These are phyloP conservation scores for Chaetodon trifascialis DNA, from an alignment of 2,113 vertebrate genomes.

Conservation along the genomic window DNA sequence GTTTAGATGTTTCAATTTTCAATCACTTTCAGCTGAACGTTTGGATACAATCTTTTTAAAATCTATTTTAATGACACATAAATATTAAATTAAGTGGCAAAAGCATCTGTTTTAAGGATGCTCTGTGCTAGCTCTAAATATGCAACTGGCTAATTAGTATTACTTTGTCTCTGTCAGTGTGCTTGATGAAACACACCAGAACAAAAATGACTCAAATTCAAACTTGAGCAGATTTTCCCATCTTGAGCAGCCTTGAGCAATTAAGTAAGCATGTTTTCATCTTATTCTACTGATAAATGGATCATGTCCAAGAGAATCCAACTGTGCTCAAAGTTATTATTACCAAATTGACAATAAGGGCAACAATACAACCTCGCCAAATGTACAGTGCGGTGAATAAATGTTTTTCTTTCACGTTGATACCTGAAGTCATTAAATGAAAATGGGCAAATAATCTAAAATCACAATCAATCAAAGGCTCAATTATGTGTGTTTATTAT, in stretches of 20 bases:
- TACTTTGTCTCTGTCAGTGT: slow-evolving; percentile 29
- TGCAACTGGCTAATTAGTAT: slow-evolving; percentile 57
- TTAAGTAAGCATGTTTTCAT: slow-evolving; percentile 50
- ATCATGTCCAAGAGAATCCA: slow-evolving; percentile 21
- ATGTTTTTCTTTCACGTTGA: slow-evolving; percentile 20
- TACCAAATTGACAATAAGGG: slow-evolving; percentile 23
- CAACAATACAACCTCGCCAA: slow-evolving; percentile 31
- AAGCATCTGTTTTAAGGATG: slow-evolving; percentile 40
- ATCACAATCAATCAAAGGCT: slow-evolving; percentile 58
- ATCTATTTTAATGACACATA: slow-evolving; percentile 23
- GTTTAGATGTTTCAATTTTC: slow-evolving; percentile 8
- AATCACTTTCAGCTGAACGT: slow-evolving; percentile 8
- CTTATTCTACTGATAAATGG: slow-evolving; percentile 39
- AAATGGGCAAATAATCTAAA: slow-evolving; percentile 72
- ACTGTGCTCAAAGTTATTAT: slow-evolving; percentile 36
- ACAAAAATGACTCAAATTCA: slow-evolving; percentile 36
- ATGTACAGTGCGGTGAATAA: slow-evolving; percentile 27
- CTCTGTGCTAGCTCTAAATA: slow-evolving; percentile 44
- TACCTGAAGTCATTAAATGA: slow-evolving; percentile 41
- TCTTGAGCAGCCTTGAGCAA: slow-evolving; percentile 50
- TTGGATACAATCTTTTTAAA: neutral
- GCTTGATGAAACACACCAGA: slow-evolving; percentile 51
- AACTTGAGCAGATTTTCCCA: slow-evolving; percentile 49
- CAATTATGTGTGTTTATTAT: slow-evolving; percentile 69
- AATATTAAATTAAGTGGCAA: slow-evolving; percentile 22